Evolutionary conservation across 2,888 invertebrate genomes (phyloP).

Genomic region (Oscheius sp.): DNA sequence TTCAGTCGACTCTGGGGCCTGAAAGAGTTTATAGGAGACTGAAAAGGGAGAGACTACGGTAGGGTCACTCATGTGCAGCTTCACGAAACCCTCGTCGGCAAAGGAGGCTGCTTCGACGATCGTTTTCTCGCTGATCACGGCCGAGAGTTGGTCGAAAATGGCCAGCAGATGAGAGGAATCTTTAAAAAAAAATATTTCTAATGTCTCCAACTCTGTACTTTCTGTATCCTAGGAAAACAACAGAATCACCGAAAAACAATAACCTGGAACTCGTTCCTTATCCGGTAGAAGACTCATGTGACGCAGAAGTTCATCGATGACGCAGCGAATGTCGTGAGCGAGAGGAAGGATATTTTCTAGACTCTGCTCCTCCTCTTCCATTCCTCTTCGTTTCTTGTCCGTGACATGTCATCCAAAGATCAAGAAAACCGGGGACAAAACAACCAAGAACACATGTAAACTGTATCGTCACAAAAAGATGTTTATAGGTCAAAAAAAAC

Average conservation of each 20-base stretch:
- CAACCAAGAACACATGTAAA: no score
- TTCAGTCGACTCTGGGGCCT: neutral
- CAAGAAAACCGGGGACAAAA: no score
- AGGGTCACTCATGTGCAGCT: neutral
- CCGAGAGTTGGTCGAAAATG: constrained; percentile 9
- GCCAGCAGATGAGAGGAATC: constrained; percentile 15
- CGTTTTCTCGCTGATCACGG: constrained; percentile 16
- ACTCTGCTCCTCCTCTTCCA: neutral
- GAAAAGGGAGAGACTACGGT: neutral
- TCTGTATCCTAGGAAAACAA: no score
- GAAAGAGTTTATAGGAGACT: no score
- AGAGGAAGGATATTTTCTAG: neutral
- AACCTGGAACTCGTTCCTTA: constrained; percentile 6
- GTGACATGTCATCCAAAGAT: no score
- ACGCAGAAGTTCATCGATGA: constrained; percentile 9
- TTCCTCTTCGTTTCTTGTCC: no score
- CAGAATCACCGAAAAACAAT: neutral
- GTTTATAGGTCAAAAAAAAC: constrained; percentile 12
- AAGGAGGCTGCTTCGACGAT: constrained; percentile 5
- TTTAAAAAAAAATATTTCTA: neutral
- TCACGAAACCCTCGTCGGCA: neutral
- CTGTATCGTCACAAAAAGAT: no score
- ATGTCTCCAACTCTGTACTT: no score
- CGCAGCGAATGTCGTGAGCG: constrained; percentile 1
- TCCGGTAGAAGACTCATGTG: constrained; percentile 13